These are phyloP conservation scores for Aix galericulata DNA, from an alignment of 2,113 vertebrate species.

Conservation along the genomic window DNA sequence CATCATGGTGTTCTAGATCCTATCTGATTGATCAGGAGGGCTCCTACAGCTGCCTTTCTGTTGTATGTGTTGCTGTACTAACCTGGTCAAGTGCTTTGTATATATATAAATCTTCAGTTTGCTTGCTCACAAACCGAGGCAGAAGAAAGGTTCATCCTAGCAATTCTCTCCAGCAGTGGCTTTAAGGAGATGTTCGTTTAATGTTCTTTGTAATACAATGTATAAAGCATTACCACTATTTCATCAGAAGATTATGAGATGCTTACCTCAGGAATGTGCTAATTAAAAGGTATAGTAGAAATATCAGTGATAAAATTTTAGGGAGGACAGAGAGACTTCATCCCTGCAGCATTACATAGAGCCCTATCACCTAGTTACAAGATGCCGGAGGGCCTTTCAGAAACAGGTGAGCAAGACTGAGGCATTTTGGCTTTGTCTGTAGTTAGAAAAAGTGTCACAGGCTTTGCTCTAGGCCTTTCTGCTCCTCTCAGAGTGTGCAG, in stretches of 20 bases:
- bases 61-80: not conserved
- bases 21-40: not conserved
- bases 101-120: not conserved
- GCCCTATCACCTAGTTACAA: not conserved
- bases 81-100: not conserved
- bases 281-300: not conserved
- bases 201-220: not conserved
- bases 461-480: not conserved
- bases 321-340: not conserved
- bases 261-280: not conserved
- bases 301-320: not conserved
- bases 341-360: not conserved
- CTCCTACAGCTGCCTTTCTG: not conserved
- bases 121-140: not conserved
- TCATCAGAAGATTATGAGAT: not conserved
- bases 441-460: not conserved
- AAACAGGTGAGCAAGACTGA: not conserved
- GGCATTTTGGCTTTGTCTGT: not conserved
- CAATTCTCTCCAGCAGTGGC: not conserved
- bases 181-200: not conserved
- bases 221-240: not conserved
- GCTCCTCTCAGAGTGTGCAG: not conserved
- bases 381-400: not conserved
- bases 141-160: not conserved
- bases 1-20: not conserved